phyloP scores from a whole-genome alignment of 2,113 vertebrate species.

The Odontesthes bonariensis region DNA sequence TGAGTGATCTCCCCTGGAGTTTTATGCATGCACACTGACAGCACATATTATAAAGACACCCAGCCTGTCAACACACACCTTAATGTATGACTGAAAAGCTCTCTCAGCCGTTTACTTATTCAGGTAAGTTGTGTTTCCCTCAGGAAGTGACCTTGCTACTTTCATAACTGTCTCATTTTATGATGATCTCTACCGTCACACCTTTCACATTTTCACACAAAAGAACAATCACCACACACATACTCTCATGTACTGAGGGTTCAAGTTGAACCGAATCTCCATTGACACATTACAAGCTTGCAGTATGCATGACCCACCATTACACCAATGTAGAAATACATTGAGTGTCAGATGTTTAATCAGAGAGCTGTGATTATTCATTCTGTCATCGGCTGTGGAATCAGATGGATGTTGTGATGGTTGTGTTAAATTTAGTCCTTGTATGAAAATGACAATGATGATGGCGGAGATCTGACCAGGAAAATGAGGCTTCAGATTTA shows the following conservation, averaged over 20 bases:
- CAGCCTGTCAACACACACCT: conserved; percentile 23
- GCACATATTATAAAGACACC: conserved; percentile 14
- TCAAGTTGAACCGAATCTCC: conserved; percentile 30
- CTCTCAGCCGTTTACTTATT: conserved; percentile 54
- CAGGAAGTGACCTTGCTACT: conserved; percentile 28
- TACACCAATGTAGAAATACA: conserved; percentile 62
- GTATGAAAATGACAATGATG: conserved; percentile 50
- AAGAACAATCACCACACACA: conserved; percentile 5
- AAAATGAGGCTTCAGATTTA: conserved; percentile 61
- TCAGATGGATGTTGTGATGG: conserved; percentile 30
- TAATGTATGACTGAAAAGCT: conserved; percentile 48
- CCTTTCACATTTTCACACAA: conserved; percentile 32
- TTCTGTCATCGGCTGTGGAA: conserved; percentile 35
- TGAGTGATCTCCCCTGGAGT: background rate
- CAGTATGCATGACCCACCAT: conserved; percentile 63
- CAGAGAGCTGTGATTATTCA: conserved; percentile 57
- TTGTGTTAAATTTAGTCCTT: conserved; percentile 64
- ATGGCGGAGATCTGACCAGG: conserved; percentile 46
- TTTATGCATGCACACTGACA: conserved; percentile 10
- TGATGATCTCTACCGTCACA: conserved; percentile 42
- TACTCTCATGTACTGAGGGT: background rate
- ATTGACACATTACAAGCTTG: conserved; percentile 50
- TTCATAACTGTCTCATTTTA: conserved; percentile 43
- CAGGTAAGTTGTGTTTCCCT: conserved; percentile 24
- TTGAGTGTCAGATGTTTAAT: conserved; percentile 67